Conservation (phyloP, 1,140 invertebrate genomes). For the Drosophila watanabei region DNA sequence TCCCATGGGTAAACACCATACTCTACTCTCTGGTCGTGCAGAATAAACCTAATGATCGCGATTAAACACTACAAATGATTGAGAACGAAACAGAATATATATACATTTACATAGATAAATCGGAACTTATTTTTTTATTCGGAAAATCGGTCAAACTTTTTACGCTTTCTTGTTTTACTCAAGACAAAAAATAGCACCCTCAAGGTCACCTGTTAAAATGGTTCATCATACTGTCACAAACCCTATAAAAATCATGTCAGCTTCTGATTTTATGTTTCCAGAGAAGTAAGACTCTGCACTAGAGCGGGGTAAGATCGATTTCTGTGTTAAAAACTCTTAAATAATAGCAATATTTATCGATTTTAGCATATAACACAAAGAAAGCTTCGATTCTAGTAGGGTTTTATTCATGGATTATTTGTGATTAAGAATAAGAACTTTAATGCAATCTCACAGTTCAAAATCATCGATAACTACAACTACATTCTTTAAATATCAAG, state of each 20-base stretch:
- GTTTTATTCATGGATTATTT: background rate
- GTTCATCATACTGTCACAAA: background rate
- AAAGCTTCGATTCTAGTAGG: background rate
- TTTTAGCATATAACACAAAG: background rate
- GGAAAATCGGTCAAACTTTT: background rate
- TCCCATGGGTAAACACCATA: background rate
- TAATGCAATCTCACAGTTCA: background rate
- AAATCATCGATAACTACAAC: background rate
- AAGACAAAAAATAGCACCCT: background rate
- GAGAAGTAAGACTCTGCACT: background rate
- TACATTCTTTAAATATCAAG: background rate
- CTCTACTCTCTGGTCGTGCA: background rate
- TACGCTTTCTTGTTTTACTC: slow-evolving; percentile 21
- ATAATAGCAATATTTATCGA: background rate
- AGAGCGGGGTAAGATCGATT: background rate
- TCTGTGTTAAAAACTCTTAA: no score
- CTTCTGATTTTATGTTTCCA: background rate
- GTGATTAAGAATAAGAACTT: background rate
- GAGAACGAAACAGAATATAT: background rate
- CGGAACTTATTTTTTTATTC: background rate
- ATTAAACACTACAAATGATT: slow-evolving; percentile 1
- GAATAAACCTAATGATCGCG: background rate
- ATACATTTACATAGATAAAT: background rate
- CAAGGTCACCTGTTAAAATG: background rate
- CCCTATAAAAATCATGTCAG: background rate